A percentile compares a stretch with the other conserved stretches of the same genome.
Evolutionary conservation across 1,140 invertebrate genomes (phyloP).

Genomic region (Drosophila parvula): DNA sequence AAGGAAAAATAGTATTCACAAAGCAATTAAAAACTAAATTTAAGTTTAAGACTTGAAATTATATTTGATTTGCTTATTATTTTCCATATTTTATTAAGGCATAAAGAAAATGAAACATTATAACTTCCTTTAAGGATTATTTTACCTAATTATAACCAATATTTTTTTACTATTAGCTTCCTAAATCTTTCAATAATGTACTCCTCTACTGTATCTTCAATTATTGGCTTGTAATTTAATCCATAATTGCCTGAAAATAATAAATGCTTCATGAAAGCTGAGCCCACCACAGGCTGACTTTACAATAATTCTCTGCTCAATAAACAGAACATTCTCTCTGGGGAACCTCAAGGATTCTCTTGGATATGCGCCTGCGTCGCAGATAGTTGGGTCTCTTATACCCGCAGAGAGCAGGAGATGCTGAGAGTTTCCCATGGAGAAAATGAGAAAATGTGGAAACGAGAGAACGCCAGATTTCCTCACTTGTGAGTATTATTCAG

Average conservation of each 20-base stretch:
- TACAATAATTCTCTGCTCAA: slow-evolving; percentile 50
- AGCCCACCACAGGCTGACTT: slow-evolving; percentile 52
- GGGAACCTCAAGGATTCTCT: slow-evolving; percentile 2
- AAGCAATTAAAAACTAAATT: background rate
- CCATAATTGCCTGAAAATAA: slow-evolving; percentile 11
- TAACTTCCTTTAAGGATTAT: background rate
- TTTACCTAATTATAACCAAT: too few relatives aligned
- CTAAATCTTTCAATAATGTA: too few relatives aligned
- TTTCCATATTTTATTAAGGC: too few relatives aligned
- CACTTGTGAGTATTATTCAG: slow-evolving; percentile 52
- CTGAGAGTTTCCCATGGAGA: slow-evolving; percentile 8
- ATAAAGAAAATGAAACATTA: too few relatives aligned
- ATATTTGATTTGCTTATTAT: background rate
- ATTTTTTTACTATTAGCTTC: too few relatives aligned
- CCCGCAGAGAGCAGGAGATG: slow-evolving; percentile 16
- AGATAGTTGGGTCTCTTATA: slow-evolving; percentile 49
- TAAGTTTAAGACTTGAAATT: background rate
- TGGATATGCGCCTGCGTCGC: slow-evolving; percentile 46
- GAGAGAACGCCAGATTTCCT: slow-evolving; percentile 16
- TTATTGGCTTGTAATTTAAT: slow-evolving; percentile 7
- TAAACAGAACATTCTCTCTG: slow-evolving; percentile 50
- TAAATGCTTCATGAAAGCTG: slow-evolving; percentile 28
- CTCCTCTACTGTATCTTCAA: background rate
- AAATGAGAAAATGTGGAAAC: slow-evolving; percentile 3
- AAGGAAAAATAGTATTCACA: background rate